A percentile compares a stretch with the other conserved stretches of the same genome.
Conservation (phyloP, 2,113 vertebrate species). For the Strigops habroptila region DNA sequence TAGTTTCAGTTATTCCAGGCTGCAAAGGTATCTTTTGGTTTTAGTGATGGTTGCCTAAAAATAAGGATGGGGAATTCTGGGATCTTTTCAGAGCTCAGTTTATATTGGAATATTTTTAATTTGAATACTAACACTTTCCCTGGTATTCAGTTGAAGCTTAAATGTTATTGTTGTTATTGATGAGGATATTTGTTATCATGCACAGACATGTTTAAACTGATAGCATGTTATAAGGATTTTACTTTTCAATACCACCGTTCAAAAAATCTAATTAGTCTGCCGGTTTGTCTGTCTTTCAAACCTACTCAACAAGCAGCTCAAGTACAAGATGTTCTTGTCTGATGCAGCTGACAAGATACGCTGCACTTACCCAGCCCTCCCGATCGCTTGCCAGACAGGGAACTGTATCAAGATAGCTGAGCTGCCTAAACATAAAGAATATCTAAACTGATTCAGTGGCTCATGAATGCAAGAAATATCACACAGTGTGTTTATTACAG, state of each 20-base stretch:
- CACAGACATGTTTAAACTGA: background rate
- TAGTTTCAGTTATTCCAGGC: background rate
- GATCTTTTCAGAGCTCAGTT: background rate
- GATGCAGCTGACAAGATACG: background rate
- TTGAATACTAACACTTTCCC: background rate
- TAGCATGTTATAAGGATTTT: background rate
- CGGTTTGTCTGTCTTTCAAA: slow-evolving; percentile 34
- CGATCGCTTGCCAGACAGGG: background rate
- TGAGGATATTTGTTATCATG: background rate
- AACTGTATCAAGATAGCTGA: background rate
- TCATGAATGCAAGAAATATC: background rate
- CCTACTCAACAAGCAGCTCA: slow-evolving; percentile 35
- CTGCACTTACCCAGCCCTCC: background rate
- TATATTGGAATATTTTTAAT: background rate
- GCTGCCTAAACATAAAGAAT: background rate
- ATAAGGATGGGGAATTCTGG: background rate
- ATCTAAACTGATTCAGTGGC: background rate
- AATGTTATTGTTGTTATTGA: background rate
- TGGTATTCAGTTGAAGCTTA: background rate
- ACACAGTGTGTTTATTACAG: background rate
- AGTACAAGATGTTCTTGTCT: slow-evolving; percentile 62
- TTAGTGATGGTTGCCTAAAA: background rate
- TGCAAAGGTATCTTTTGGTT: background rate
- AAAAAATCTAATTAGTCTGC: slow-evolving; percentile 33
- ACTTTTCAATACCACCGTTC: background rate